Evolutionary conservation across 2,113 vertebrate species (phyloP), one percentile per base, ranked within the genome.

Genomic region (Mastomys coucha): DNA sequence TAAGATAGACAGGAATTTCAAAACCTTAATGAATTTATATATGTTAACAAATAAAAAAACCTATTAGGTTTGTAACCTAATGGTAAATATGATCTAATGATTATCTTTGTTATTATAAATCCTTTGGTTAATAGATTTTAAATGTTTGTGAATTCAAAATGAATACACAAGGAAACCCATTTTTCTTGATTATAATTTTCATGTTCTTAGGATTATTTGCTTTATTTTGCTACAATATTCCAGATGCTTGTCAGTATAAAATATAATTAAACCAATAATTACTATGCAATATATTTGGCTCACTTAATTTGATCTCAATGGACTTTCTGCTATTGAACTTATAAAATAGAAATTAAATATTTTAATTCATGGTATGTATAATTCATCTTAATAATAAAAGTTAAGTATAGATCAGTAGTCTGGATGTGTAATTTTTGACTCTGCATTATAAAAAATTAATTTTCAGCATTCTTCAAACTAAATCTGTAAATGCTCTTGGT

Each of bases 361-460:
- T 75, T 67, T 81, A 63, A 63, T 91, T 82, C 6, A 76, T 88
- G 20, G 14, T 85, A 39, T 33, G 53, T 80, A 53, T 45, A 94
- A 93, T 91, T 93, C 28, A 92, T 2, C 53, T 89, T 75, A 96
- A 90, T 76, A 85, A 91, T 93, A 84, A 92, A 90, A 42, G 88
- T 69, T 91, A 28, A 78, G 26, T 81, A 95, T 96, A 94, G 56
- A 39, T 93, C 51, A 84, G 33, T 87, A 53, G 84, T 78, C 53
- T 95, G 87, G 65, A 91, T 92, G 49, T 85, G 11, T 93, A 80
- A 84, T 89, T 95, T 93, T 95, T 89, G 88, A 88, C 9, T 82
- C 49, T 69, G 14, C 13, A 89, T 93, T 93, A 86, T 65, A 91
- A 92, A 42, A 13, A 77, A 72, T 86, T 70, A 89, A 75, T 96